A percentile compares a stretch with the other conserved stretches of the same genome.
Conservation (phyloP, 2,113 vertebrate genomes). For the Elaphurus davidianus region DNA sequence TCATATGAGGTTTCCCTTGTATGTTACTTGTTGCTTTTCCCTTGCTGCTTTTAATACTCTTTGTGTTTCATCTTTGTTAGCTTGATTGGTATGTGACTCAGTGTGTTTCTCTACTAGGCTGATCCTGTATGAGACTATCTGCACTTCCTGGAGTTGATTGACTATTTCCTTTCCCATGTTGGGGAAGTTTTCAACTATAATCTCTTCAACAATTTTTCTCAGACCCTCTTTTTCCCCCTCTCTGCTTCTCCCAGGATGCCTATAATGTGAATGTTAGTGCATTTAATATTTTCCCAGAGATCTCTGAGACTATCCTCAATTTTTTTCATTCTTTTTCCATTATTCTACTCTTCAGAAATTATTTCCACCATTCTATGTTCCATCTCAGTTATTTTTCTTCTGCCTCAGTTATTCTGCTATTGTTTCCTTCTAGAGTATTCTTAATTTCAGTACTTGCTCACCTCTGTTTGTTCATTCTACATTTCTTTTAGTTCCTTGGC, state of each 20-base stretch:
- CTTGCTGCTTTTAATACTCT: not conserved
- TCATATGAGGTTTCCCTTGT: not conserved
- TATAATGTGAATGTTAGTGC: not conserved
- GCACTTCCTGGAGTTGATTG: not conserved
- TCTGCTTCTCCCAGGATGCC: not conserved
- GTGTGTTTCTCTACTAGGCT: not conserved
- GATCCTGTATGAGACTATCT: not conserved
- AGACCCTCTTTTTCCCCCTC: fast-evolving
- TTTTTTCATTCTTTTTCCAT: not conserved
- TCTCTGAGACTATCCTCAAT: not conserved
- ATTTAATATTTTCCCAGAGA: not conserved
- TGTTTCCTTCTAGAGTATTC: not conserved
- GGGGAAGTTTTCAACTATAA: not conserved
- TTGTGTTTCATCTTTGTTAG: not conserved
- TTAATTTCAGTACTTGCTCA: not conserved
- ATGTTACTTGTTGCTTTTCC: not conserved
- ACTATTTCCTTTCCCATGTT: not conserved
- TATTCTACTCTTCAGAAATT: not conserved
- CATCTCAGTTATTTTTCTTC: not conserved
- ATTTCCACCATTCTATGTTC: not conserved
- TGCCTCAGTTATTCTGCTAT: not conserved
- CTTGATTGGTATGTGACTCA: not conserved
- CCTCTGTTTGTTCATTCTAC: not conserved
- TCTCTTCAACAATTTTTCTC: not conserved
- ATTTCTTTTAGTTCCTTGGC: not conserved